Base-by-base conservation (phyloP, 2,797 vertebrate species). In the Neoniphon sammara region DNA sequence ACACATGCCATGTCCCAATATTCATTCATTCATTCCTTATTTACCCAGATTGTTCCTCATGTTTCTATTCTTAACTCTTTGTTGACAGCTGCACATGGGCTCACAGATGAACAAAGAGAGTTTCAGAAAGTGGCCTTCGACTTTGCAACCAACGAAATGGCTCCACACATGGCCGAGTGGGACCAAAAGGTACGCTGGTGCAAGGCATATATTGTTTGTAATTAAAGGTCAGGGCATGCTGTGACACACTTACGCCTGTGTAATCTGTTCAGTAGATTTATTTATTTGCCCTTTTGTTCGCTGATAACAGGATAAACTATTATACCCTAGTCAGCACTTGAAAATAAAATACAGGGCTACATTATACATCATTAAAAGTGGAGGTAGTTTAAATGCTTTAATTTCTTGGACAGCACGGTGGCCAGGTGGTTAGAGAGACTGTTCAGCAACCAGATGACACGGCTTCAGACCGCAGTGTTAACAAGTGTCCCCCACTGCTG, bases 111-210 rank as follows among this genome's bases (percentile, higher is more conserved):
- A 65, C 98, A 99, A 88, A 98, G 95, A 82, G 97, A 96, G 74
- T 98, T 99, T 90, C 98, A 99, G 81, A 98, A 97, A 86, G 93
- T 99, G 77, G 98, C 97, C 34, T 94, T 99, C 80, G 96, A 97
- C 84, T 99, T 99, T 88, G 98, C 97, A 73, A 81, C 96, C 83
- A 96, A 93, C 71, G 98, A 99, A 91, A 98, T 99, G 97, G 92
- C 96, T 81, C 98, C 97, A 44, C 79, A 96, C 85, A 99, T 99
- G 97, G 95, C 96, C 0, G 95, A 96, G 74, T 99, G 98, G 97
- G 98, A 99, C 86, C 93, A 97, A 60, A 96, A 98, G 93, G 97
- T 97, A 90, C 12, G 62, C 27, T 11, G 0, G 10, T 64, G 15
- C 2, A 0, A 15, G 1, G 17, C 36, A 23, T 6, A 2, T 31